Base-by-base conservation (phyloP, 1,140 invertebrate genomes). In the Drosophila suzukii region DNA sequence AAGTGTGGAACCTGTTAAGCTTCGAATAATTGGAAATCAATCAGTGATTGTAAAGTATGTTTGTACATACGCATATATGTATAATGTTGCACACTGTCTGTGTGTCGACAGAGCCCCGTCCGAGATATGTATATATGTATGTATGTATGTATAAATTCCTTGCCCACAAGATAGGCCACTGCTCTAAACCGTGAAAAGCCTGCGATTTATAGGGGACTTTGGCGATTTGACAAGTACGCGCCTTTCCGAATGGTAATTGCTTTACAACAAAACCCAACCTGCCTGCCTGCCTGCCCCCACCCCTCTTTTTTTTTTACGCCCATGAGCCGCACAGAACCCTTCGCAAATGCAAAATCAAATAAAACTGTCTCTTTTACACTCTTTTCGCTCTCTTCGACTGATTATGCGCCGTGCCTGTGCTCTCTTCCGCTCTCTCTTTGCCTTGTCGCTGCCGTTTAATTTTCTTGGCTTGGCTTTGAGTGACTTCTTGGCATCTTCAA, bases 301-400 rank as follows among this genome's bases (percentile, higher is more conserved):
- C 54, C 15, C 32, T 15, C 30, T 54, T 43, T 50, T 67, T 15
- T 20, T 54, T 43, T 50, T 61, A 53, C 67, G 55, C 71, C 54
- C 32, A 34, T 51, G 55, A 53, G 41, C 32, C 7, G 8, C 1
- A 10, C 54, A 60, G 24, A 55, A 61, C 54, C 59, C 71, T 53
- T 67, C 44, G 63, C 63, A 61, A 85, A 71, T 44, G 63, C 63
- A 61, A 85, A 85, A 71, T 81, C 67, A 76, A 81, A 85, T 81
- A 85, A 80, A 77, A 77, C 76, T 85, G 81, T 76, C 75, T 68
- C 32, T 66, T 32, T 10, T 30, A 38, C 47, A 58, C 67, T 44
- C 47, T 47, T 15, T 47, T 8, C 17, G 27, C 30, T 58, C 62
- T 67, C 65, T 67, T 68, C 6, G 47, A 3, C 24, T 73, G 67